Conservation (phyloP, 2,113 vertebrate genomes). For the Eptesicus fuscus region DNA sequence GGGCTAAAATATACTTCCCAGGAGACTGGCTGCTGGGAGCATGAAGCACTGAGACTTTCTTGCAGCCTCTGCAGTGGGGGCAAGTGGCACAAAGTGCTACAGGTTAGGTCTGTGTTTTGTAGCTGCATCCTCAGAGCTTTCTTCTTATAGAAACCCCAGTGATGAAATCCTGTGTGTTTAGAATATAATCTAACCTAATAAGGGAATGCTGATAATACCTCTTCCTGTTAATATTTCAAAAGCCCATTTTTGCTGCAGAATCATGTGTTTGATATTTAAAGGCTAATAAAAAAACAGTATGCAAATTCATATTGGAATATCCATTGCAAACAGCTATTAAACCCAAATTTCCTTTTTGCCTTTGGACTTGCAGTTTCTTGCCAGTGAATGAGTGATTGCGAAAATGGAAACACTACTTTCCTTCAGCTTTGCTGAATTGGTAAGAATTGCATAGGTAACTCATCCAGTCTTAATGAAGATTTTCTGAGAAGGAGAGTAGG, state of each 20-base stretch:
- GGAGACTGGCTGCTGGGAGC: not conserved
- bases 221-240: constrained; percentile 50
- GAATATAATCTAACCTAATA: constrained; percentile 26
- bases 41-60: not conserved
- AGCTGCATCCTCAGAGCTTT: not conserved
- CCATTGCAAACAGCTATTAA: not conserved
- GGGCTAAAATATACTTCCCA: not conserved
- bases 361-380: constrained; percentile 1
- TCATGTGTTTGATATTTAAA: constrained; percentile 54
- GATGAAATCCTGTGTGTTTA: constrained; percentile 29
- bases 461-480: constrained; percentile 28
- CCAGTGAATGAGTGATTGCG: not conserved
- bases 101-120: not conserved
- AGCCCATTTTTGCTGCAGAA: not conserved
- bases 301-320: constrained; percentile 24
- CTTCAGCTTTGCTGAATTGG: not conserved
- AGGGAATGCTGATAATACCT: constrained; percentile 19
- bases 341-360: constrained; percentile 23
- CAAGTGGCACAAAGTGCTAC: not conserved
- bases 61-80: not conserved
- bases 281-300: constrained; percentile 40
- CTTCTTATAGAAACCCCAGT: not conserved
- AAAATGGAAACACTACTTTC: not conserved
- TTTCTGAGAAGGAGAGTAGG: not conserved
- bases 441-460: constrained; percentile 22